A percentile compares a stretch with the other conserved stretches of the same genome.
phyloP scores from a whole-genome alignment of 2,113 vertebrate genomes.

The Ginglymostoma cirratum region DNA sequence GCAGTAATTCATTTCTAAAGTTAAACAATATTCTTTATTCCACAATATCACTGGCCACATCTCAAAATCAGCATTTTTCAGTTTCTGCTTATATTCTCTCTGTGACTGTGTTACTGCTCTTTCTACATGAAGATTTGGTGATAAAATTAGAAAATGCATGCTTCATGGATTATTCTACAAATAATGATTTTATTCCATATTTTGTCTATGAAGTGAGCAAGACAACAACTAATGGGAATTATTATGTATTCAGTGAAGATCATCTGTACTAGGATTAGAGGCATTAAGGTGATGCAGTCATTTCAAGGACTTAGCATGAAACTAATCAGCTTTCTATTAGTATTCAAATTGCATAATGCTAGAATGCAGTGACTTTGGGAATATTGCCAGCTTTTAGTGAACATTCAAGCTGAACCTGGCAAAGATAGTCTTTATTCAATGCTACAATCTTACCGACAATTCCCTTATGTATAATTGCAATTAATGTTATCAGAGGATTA shows the following conservation, averaged over 20 bases:
- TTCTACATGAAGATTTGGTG: not conserved
- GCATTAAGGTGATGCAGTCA: slow-evolving; percentile 23
- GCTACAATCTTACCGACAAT: not conserved
- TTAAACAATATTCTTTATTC: not conserved
- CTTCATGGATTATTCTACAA: not conserved
- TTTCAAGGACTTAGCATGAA: slow-evolving; percentile 35
- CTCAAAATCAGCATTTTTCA: not conserved
- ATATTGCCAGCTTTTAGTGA: slow-evolving; percentile 1
- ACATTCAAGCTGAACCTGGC: slow-evolving; percentile 9
- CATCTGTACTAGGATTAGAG: slow-evolving; percentile 17
- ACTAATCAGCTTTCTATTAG: slow-evolving; percentile 30
- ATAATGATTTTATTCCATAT: not conserved
- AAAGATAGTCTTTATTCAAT: not conserved
- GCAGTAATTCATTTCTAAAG: not conserved
- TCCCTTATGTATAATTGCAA: not conserved
- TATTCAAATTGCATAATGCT: slow-evolving; percentile 25
- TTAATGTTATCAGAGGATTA: slow-evolving; percentile 13
- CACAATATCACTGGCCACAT: not conserved
- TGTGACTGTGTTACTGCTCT: too few species aligned
- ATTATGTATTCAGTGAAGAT: slow-evolving; percentile 27
- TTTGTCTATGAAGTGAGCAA: not conserved
- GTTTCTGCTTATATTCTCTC: too few species aligned
- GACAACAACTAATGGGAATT: slow-evolving; percentile 23
- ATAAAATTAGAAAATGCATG: not conserved
- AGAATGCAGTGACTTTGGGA: slow-evolving; percentile 12